Percentiles rank a stretch among this genome's conserved stretches.
Conservation (phyloP, 2,113 vertebrate genomes). For the Melanostigma gelatinosum region DNA sequence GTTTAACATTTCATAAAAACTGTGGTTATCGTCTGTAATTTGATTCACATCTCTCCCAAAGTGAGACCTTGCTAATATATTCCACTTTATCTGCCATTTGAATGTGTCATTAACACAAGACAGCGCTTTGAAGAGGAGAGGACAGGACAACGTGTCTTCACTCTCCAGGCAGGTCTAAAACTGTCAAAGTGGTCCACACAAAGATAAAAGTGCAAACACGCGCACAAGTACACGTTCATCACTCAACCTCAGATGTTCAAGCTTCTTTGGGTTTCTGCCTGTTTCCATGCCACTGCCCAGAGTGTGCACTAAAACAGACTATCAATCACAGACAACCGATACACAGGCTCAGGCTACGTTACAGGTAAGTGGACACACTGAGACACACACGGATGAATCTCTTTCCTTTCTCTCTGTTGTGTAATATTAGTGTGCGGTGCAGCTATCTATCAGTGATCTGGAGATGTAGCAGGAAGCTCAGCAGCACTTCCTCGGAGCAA, state of each 20-base stretch:
- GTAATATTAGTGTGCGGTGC: slow-evolving; percentile 12
- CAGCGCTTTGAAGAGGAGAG: not conserved
- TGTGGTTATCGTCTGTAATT: not conserved
- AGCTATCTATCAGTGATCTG: slow-evolving; percentile 59
- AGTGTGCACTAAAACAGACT: slow-evolving; percentile 25
- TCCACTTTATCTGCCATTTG: not conserved
- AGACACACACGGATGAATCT: slow-evolving; percentile 10
- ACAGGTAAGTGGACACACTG: slow-evolving; percentile 14
- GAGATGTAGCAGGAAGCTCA: slow-evolving; percentile 52
- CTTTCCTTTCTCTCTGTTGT: slow-evolving; percentile 25
- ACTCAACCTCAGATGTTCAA: slow-evolving; percentile 45
- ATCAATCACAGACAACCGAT: slow-evolving; percentile 31
- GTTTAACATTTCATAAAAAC: slow-evolving; percentile 1
- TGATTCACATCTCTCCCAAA: not conserved
- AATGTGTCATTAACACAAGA: not conserved
- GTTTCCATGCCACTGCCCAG: slow-evolving; percentile 61
- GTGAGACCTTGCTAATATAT: not conserved
- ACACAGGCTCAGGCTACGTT: not conserved
- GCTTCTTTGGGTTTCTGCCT: slow-evolving; percentile 21
- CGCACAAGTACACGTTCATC: slow-evolving; percentile 18
- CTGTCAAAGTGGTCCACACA: not conserved
- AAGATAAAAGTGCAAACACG: not conserved
- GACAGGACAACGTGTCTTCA: not conserved
- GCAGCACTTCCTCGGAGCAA: slow-evolving; percentile 52
- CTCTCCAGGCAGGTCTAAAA: not conserved